A percentile compares a stretch with the other conserved stretches of the same genome.
Conservation (phyloP, 2,888 invertebrate species). For the Pterobdella sp. region DNA sequence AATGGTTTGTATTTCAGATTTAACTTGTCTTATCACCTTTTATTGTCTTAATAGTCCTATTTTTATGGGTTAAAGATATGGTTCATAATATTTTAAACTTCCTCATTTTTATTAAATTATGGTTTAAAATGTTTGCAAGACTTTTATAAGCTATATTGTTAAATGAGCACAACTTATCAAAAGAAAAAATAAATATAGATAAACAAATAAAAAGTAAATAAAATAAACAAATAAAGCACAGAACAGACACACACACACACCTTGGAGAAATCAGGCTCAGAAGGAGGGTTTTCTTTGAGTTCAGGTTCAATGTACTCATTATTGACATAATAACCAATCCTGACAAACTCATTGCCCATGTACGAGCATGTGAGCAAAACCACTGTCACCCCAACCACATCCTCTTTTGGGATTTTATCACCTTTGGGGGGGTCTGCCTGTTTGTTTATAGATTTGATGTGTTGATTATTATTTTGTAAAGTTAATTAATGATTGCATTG, state of each 20-base stretch:
- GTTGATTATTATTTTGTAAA: not conserved
- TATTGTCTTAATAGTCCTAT: too few relatives aligned
- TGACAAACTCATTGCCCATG: constrained; percentile 78
- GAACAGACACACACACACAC: constrained; percentile 57
- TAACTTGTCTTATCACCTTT: too few relatives aligned
- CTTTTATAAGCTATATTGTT: too few relatives aligned
- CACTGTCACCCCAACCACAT: constrained; percentile 95
- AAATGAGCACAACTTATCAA: too few relatives aligned
- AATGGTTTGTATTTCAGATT: too few relatives aligned
- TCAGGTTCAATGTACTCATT: constrained; percentile 91
- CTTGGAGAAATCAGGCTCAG: constrained; percentile 85
- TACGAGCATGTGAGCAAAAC: constrained; percentile 90
- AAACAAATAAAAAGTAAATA: not conserved
- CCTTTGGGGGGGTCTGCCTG: constrained; percentile 92
- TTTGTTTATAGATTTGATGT: constrained; percentile 5
- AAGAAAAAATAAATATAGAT: not conserved
- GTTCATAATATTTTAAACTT: too few relatives aligned
- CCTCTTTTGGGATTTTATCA: constrained; percentile 82
- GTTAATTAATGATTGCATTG: not conserved
- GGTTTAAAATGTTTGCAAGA: too few relatives aligned
- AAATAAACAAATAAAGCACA: not conserved
- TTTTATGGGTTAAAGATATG: too few relatives aligned
- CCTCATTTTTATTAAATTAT: too few relatives aligned
- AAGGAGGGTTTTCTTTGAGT: constrained; percentile 83
- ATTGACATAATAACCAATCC: constrained; percentile 96